A percentile compares a stretch with the other conserved stretches of the same genome.
These are phyloP conservation scores for Idaea straminata DNA, from an alignment of 2,888 invertebrate species.

Conservation along the genomic window DNA sequence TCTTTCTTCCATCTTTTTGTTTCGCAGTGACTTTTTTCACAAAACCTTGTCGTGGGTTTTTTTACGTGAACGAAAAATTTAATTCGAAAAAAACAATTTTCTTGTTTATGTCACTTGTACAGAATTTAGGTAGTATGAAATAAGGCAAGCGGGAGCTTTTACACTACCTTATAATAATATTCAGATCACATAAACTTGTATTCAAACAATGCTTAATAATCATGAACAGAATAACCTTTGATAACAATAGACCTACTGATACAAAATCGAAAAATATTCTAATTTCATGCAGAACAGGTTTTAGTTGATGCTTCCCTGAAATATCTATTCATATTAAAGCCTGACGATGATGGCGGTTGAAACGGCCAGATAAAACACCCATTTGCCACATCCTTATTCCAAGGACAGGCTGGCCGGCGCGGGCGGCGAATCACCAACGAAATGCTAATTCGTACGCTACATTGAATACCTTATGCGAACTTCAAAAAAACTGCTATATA, in stretches of 20 bases:
- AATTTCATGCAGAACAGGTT: constrained; percentile 35
- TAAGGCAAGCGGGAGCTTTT: too few species aligned
- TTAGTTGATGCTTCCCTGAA: constrained; percentile 31
- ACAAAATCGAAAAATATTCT: constrained; percentile 29
- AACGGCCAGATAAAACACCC: constrained; percentile 56
- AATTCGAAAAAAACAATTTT: too few species aligned
- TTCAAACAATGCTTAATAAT: constrained; percentile 32
- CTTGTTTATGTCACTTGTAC: too few species aligned
- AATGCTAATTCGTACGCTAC: constrained; percentile 71
- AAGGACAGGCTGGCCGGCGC: constrained; percentile 60
- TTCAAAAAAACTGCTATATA: constrained; percentile 54
- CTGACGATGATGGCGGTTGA: constrained; percentile 42
- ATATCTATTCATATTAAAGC: constrained; percentile 31
- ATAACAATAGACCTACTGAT: constrained; percentile 37
- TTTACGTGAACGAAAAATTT: too few species aligned
- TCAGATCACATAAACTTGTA: not conserved
- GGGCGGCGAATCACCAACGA: constrained; percentile 58
- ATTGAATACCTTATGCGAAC: constrained; percentile 69
- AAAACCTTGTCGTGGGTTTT: too few species aligned
- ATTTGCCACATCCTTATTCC: constrained; percentile 73
- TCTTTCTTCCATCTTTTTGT: too few species aligned
- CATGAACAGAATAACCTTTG: constrained; percentile 38
- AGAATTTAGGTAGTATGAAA: too few species aligned
- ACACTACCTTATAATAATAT: not conserved
- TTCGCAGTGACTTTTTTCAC: too few species aligned